These are phyloP conservation scores for Ciona savignyi DNA, from an alignment of 23 tunicate species.

Conservation along the genomic window DNA sequence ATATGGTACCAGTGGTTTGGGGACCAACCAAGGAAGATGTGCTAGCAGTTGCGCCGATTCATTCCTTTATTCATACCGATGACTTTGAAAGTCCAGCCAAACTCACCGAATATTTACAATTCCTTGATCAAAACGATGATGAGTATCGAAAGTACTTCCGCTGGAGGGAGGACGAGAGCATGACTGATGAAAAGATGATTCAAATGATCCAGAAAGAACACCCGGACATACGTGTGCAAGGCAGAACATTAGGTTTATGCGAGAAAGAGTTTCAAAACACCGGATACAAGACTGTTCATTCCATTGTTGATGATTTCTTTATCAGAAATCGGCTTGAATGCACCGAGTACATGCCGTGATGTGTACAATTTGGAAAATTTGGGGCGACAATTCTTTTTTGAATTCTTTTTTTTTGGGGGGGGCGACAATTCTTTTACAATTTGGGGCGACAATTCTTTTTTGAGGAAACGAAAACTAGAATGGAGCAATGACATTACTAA, in stretches of 20 bases:
- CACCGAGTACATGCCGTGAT: neutral
- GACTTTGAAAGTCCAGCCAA: constrained; percentile 15
- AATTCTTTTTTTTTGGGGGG: no score
- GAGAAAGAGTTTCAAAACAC: constrained; percentile 1
- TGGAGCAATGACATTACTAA: no score
- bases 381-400: no score
- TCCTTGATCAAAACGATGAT: constrained; percentile 13
- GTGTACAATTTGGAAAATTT: no score
- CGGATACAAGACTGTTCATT: neutral
- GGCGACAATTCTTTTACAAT: no score
- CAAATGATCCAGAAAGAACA: neutral
- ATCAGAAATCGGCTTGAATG: neutral
- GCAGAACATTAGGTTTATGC: neutral
- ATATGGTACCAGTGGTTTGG: constrained; percentile 20
- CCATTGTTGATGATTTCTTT: constrained; percentile 9
- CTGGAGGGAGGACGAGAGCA: constrained; percentile 24
- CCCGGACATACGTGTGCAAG: constrained; percentile 1
- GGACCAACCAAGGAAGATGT: constrained; percentile 12
- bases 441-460: no score
- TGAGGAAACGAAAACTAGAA: no score
- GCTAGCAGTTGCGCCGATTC: constrained; percentile 12
- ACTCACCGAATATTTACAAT: constrained; percentile 5
- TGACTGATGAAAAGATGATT: constrained; percentile 39
- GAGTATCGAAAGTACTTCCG: constrained; percentile 14
- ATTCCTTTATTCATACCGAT: constrained; percentile 21